Evolutionary conservation across 2,797 vertebrate species (phyloP), one percentile per base, ranked within the genome.

Genomic region (Carduelis carduelis): DNA sequence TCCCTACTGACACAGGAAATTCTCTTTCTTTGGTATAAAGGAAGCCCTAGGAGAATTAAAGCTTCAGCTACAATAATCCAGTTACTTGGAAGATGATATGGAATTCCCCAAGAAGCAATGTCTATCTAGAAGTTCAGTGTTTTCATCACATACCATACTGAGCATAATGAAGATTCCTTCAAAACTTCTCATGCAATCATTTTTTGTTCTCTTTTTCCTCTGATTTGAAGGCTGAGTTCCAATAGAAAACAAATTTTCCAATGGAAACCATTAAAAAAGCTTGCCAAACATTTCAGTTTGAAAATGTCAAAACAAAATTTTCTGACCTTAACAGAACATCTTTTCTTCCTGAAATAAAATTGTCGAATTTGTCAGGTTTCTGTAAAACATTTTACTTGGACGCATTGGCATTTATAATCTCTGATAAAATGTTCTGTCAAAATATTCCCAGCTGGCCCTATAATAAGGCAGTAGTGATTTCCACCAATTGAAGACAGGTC

Each of bases 381-480:
- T 75, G 47, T 83, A 91, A 92, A 96, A 94, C 91, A 94, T 94
- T 96, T 85, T 85, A 30, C 72, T 94, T 76, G 61, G 91, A 89
- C 0, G 1, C 63, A 79, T 17, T 91, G 89, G 50, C 70, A 89
- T 93, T 95, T 89, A 79, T 93, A 95, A 92, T 88, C 59, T 89
- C 78, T 92, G 89, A 92, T 86, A 94, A 92, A 94, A 85, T 76
- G 35, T 89, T 96, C 89, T 90, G 82, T 96, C 95, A 96, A 94
- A 96, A 94, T 96, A 95, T 93, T 97, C 89, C 92, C 92, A 87
- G 69, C 78, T 87, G 82, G 87, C 65, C 65, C 35, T 87, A 75
- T 92, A 93, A 93, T 94, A 92, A 96, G 76, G 46, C 75, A 91
- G 44, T 61, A 83, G 84, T 89, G 78, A 94, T 78, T 96, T 96